These are phyloP conservation scores for Epinephelus awoara DNA, from an alignment of 2,797 vertebrate species.

Conservation along the genomic window DNA sequence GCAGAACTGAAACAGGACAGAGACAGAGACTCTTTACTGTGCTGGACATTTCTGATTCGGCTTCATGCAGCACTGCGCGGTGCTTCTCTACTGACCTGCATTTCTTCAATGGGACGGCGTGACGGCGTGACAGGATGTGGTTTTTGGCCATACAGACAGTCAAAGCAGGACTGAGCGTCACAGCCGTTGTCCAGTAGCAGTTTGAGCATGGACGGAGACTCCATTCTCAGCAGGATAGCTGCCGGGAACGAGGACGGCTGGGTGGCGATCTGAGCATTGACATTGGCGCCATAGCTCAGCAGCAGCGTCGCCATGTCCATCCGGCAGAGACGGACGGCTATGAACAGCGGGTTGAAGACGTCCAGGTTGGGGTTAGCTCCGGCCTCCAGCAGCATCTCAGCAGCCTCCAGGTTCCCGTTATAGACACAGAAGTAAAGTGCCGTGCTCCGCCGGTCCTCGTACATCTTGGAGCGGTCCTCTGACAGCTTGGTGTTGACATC, in stretches of 20 bases:
- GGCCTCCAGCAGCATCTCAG: slow-evolving; percentile 88
- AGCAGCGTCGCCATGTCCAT: slow-evolving; percentile 88
- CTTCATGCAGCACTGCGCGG: not conserved
- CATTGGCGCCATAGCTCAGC: slow-evolving; percentile 88
- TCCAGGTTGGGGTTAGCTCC: slow-evolving; percentile 92
- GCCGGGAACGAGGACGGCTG: slow-evolving; percentile 91
- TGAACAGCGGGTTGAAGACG: slow-evolving; percentile 90
- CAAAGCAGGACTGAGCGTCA: slow-evolving; percentile 88
- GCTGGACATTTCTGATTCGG: too few relatives aligned
- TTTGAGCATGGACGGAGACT: slow-evolving; percentile 88
- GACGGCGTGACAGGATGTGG: slow-evolving; percentile 80
- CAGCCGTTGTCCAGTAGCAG: slow-evolving; percentile 92
- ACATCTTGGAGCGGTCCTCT: slow-evolving; percentile 85
- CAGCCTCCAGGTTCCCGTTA: slow-evolving; percentile 88
- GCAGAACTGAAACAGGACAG: slow-evolving; percentile 88
- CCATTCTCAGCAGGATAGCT: slow-evolving; percentile 90
- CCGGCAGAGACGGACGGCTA: slow-evolving; percentile 89
- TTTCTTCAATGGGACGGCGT: slow-evolving; percentile 1
- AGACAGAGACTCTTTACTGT: not conserved
- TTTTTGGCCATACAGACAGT: slow-evolving; percentile 86
- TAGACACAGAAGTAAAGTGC: slow-evolving; percentile 90
- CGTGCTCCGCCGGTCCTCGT: slow-evolving; percentile 90
- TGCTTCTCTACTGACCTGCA: not conserved
- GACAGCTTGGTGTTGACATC: slow-evolving; percentile 89
- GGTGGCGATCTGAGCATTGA: slow-evolving; percentile 87